Conservation (phyloP, 2,797 vertebrate species). For the Thalassophryne amazonica region DNA sequence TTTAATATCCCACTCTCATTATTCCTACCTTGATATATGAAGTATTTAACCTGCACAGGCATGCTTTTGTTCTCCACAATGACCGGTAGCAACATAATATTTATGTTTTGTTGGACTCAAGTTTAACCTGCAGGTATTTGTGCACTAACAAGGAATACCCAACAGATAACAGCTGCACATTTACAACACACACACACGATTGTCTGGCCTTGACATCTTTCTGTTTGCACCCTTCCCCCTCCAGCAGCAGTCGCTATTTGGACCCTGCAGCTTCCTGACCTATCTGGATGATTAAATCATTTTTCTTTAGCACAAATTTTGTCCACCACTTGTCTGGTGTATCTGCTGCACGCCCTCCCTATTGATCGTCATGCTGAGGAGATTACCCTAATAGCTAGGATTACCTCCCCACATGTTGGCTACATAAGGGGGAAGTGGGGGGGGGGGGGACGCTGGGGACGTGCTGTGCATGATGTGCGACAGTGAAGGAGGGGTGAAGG, state of each 20-base stretch:
- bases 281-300: conserved; percentile 81
- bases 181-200: too few relatives aligned
- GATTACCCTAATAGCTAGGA: conserved; percentile 85
- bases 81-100: neutral
- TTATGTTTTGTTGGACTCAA: too few relatives aligned
- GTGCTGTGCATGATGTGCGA: conserved; percentile 56
- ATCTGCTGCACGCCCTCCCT: conserved; percentile 65
- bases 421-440: conserved; percentile 47
- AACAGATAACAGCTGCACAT: too few relatives aligned
- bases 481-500: conserved; percentile 21
- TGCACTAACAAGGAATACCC: neutral
- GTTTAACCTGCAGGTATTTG: neutral
- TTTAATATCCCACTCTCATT: neutral
- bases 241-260: conserved; percentile 52
- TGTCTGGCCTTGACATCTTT: conserved; percentile 65
- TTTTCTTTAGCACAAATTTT: conserved; percentile 77
- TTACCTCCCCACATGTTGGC: conserved; percentile 84
- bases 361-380: conserved; percentile 82
- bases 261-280: conserved; percentile 65
- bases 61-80: neutral
- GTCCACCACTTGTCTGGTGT: conserved; percentile 57
- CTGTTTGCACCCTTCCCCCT: conserved; percentile 56
- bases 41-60: neutral
- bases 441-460: conserved; percentile 18
- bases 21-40: neutral